Evolutionary conservation across 1,140 invertebrate genomes (phyloP), one percentile per base, ranked within the genome.

Genomic region (Vollenhovia emeryi): DNA sequence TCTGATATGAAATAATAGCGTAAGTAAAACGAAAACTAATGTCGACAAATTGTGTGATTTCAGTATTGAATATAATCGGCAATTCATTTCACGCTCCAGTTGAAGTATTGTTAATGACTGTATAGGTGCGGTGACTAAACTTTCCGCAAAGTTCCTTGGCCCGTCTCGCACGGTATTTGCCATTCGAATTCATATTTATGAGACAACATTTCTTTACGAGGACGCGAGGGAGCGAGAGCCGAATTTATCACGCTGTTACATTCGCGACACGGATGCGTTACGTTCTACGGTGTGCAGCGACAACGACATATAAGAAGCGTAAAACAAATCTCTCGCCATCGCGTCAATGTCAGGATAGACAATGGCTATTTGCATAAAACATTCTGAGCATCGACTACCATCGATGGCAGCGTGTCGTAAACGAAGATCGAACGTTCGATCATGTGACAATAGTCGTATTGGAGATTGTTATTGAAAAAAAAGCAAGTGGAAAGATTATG

Each of bases 321-420:
- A 71, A 88, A 90, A 91, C 88, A 91, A 89, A 90, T 91, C 90
- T 87, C 79, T 87, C 87, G 68, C 82, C 45, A 60, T 66, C 80
- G 57, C 91, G 79, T 91, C 91, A 92, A 91, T 91, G 91, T 92
- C 91, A 88, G 78, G 30, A 79, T 66, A 85, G 86, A 92, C 91
- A 92, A 92, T 92, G 86, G 91, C 9, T 79, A 91, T 92, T 92
- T 91, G 88, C 91, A 92, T 92, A 92, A 92, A 92, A 92, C 91
- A 92, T 92, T 90, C 86, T 78, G 78, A 64, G 64, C 50, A 62
- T 33, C 50, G 74, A 86, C 84, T 78, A 84, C 89, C 86, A 91
- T 88, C 85, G 71, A 68, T 71, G 87, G 60, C 83, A 69, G 62
- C 33, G 62, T 80, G 36, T 71, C 40, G 78, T 71, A 82, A 87